Base-by-base conservation (phyloP, 2,113 vertebrate genomes). In the Stegostoma tigrinum region DNA sequence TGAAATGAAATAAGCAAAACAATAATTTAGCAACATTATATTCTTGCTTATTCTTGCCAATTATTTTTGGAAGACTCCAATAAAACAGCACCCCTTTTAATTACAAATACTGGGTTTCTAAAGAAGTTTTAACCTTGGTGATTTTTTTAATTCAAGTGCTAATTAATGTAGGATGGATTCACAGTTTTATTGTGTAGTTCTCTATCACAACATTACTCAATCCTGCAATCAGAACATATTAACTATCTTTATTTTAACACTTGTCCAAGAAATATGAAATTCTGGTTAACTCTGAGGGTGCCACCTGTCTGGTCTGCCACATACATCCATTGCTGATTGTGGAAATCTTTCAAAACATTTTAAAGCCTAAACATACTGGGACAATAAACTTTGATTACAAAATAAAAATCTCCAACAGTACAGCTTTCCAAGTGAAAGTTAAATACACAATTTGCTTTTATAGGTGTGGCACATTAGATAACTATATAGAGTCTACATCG, bases 171-270 rank as follows among this genome's bases (percentile, higher is more conserved):
- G 96, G 97, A 96, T 96, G 97, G 96, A 97, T 97, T 96, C 96
- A 97, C 97, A 97, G 97, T 97, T 97, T 97, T 97, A 97, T 97
- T 97, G 96, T 96, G 97, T 96, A 96, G 96, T 96, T 97, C 97
- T 96, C 97, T 70, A 96, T 30, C 94, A 70, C 97, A 97, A 97
- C 96, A 97, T 97, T 97, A 97, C 98, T 96, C 97, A 97, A 97
- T 97, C 91, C 96, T 97, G 97, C 96, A 97, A 97, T 97, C 96
- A 97, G 96, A 96, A 97, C 97, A 97, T 97, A 96, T 97, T 97
- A 97, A 96, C 96, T 96, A 97, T 90, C 70, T 72, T 72, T 72
- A 94, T 75, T 72, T 70, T 95, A 48, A 42, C 68, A 95, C 68
- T 72, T 95, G 94, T 95, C 94, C 94, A 52, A 72, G 94, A 72